Conservation (phyloP, 2,888 invertebrate species). For the Nebria salina region DNA sequence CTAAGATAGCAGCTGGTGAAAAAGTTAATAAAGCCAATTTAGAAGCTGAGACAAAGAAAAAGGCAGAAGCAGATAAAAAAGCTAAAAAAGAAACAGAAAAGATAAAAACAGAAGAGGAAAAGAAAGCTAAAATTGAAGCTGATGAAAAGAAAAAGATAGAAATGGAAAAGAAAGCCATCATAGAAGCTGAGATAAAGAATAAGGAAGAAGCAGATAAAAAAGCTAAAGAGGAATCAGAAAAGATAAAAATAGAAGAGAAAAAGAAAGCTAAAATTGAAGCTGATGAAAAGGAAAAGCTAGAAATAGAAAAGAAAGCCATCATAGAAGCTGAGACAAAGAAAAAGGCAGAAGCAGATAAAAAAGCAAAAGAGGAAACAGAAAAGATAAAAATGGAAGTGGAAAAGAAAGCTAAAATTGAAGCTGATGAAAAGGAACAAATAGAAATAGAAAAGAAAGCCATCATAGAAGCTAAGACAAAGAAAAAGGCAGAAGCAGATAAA, state of each 20-base stretch:
- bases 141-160: too few species aligned
- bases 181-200: slow-evolving; percentile 28
- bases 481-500: too few species aligned
- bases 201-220: slow-evolving; percentile 46
- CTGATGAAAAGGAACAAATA: background rate
- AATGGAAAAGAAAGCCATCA: too few species aligned
- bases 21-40: background rate
- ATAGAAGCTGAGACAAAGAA: slow-evolving; percentile 26
- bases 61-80: too few species aligned
- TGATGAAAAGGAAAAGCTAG: too few species aligned
- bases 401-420: slow-evolving; percentile 18
- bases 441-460: background rate
- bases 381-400: slow-evolving; percentile 48
- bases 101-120: too few species aligned
- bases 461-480: too few species aligned
- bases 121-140: too few species aligned
- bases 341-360: slow-evolving; percentile 47
- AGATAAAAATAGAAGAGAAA: too few species aligned
- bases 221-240: background rate
- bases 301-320: background rate
- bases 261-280: too few species aligned
- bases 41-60: background rate
- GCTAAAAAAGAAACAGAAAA: too few species aligned
- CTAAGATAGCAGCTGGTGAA: background rate
- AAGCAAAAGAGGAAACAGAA: slow-evolving; percentile 27